Evolutionary conservation across 2,113 vertebrate species (phyloP), one percentile per base, ranked within the genome.

Genomic region (Burhinus bistriatus): DNA sequence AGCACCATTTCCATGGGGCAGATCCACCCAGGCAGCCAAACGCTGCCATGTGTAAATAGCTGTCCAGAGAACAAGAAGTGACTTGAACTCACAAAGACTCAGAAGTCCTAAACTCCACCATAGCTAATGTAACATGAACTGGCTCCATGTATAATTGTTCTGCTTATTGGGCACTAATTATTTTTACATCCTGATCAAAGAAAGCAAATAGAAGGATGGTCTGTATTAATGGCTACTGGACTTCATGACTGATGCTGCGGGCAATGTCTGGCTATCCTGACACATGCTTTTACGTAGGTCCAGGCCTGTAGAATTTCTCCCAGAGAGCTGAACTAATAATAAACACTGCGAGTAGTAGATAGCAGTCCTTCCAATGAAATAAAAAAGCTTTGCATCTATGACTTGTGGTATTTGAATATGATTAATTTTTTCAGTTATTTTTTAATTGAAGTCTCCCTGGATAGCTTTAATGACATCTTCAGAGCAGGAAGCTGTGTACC

Each of bases 261-360:
- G 54, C 18, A 16, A n/a, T 8, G 21, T 52, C 62, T 75, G 69
- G 34, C 40, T 87, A 23, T 77, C 76, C 58, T 40, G 27, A 38
- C 8, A 15, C 1, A 0, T 62, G 49, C 34, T 64, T 54, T 80
- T n/a, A 44, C 0, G 0, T 49, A 61, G 40, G 26, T 71, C 47
- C 47, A 42, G 62, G 52, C 21, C 21, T 68, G 45, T 58, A 75
- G 52, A 36, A 38, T 57, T 85, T 82, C 45, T 91, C 26, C n/a
- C 8, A 21, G 32, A 38, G 23, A 26, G 32, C 12, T 45, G 21
- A 61, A 54, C 47, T 38, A 49, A 20, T 0, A 1, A n/a, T 72
- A 38, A 68, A 32, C 10, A n/a, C 27, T 44, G 20, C 0, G 1
- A 38, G 30, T 38, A 58, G 44, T 15, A 80, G 34, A 47, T 47